Evolutionary conservation across 2,888 invertebrate species (phyloP), one percentile per base, ranked within the genome.

Genomic region (Smittia aterrima): DNA sequence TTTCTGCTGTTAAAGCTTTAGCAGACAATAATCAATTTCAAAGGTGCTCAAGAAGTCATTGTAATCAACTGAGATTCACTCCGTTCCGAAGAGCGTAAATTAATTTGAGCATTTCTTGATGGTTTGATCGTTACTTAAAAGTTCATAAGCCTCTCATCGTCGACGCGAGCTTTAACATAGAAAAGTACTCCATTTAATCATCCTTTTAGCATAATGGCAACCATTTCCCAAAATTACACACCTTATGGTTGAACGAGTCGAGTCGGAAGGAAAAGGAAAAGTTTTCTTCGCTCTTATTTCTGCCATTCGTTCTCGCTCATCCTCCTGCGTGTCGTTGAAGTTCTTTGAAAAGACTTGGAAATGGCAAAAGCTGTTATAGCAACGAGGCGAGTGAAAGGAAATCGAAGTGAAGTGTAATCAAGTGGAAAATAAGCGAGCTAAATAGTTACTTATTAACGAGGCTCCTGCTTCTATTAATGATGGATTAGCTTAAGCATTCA

Each of bases 151-250:
- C 25, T 16, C 32, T 66, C 16, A n/a, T 6, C 2, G 47, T n/a
- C 47, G n/a, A 3, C 16, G 47, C 47, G 11, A 16, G 47, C 4
- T 3, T 47, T 47, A 47, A 47, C 47, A 47, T 47, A 16, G 47
- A 38, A 66, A 66, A 24, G 66, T 32, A 66, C 66, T 66, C 32
- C 66, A 66, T 66, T 38, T 66, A 66, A 66, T 66, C 66, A 66
- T 66, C 66, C 66, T 66, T 66, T 66, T 66, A 66, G 40, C 38
- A 66, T 66, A 66, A 66, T 66, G 66, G 66, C 32, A 38, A 66
- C 62, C 25, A 64, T 64, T 27, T 64, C 62, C 20, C n/a, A 64
- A 64, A 66, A 66, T 66, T 66, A 66, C 66, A n/a, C n/a, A 66
- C 66, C 66, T 66, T 66, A 66, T 66, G 66, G 66, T 38, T 66